Base-by-base conservation (phyloP, 2,797 vertebrate genomes). In the Enteromius argenteus region DNA sequence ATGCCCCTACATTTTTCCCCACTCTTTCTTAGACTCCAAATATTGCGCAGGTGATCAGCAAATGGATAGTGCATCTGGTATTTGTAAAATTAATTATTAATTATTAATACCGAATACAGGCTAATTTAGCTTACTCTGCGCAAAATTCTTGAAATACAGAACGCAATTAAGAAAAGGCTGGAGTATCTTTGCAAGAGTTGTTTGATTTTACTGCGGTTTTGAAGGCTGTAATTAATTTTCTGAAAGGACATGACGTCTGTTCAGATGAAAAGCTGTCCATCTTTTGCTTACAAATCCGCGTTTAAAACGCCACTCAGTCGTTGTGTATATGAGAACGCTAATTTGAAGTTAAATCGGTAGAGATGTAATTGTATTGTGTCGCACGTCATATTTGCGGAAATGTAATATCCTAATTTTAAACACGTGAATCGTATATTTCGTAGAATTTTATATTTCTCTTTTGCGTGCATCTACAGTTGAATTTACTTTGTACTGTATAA, bases 201-300 rank as follows among this genome's bases (percentile, higher is more conserved):
- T 62, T 77, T 77, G 75, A 62, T 42, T 77, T 62, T 27, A 27
- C 53, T 44, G 35, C n/a, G 35, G 27, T 62, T 60, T 77, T 77
- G n/a, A 77, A 42, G 53, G 30, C 35, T 76, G 35, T 39, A 75
- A 75, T 75, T 75, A 75, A 39, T 75, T 75, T 75, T 75, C 30
- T 37, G 35, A 75, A 75, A 11, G 13, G 44, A 72, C 69, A 49
- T 30, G 42, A 56, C 53, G n/a, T 77, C 37, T 10, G 53, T 60
- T 77, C 4, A 42, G 56, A 44, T 44, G 8, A 62, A 44, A 42
- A 77, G 15, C 56, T 62, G 75, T 77, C 37, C n/a, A 30, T 44
- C 37, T 30, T 77, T 77, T 60, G 53, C 56, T 62, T 44, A 19
- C 15, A 77, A 44, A 11, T 44, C 37, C 37, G n/a, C 51, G 15